Percentiles rank a stretch among this genome's conserved stretches.
Evolutionary conservation across 2,113 vertebrate genomes (phyloP).

Genomic region (cattle (Bos taurus)): DNA sequence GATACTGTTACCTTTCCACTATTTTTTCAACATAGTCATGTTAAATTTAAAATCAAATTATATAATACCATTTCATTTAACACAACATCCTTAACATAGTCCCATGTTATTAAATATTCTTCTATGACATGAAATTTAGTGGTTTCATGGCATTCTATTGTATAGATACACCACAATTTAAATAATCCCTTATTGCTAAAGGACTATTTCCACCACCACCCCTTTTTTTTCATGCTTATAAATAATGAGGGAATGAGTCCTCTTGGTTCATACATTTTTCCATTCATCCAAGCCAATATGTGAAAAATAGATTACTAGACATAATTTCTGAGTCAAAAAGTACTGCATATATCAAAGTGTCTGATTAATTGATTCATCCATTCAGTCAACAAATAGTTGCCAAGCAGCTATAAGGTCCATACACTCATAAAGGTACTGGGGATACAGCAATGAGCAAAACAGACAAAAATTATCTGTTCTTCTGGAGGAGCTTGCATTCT

Average conservation of each 20-base stretch:
- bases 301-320: conserved; percentile 15
- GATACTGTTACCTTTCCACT: background rate
- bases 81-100: background rate
- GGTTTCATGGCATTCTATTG: background rate
- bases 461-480: background rate
- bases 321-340: background rate
- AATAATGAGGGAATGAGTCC: background rate
- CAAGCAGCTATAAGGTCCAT: background rate
- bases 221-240: background rate
- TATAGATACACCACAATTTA: background rate
- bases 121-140: background rate
- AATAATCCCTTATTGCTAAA: background rate
- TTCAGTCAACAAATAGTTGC: background rate
- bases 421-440: background rate
- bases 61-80: background rate
- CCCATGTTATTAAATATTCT: background rate
- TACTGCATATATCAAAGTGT: background rate
- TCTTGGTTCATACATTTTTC: background rate
- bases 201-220: background rate
- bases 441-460: background rate
- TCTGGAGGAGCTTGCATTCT: no score
- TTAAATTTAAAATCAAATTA: background rate
- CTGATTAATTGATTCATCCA: background rate
- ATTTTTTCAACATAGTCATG: background rate
- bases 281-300: background rate